These are phyloP conservation scores for Anthopleura sola DNA, from an alignment of 64 coral and sea anemone species.

Conservation along the genomic window DNA sequence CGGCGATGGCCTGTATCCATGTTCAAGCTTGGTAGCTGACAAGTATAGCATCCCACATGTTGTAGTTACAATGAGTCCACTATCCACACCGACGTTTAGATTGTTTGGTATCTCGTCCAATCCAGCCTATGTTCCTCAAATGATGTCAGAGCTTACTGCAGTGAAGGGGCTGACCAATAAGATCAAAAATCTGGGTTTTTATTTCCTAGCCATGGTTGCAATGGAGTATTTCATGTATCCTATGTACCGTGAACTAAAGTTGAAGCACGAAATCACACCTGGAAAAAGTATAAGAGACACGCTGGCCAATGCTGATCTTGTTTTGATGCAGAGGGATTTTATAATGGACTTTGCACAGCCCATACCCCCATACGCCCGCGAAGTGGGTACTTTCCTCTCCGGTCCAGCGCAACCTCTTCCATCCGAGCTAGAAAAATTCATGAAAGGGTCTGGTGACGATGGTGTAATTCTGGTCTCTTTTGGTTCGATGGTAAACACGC, in stretches of 20 bases:
- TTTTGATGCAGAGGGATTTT: constrained; percentile 45
- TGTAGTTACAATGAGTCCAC: neutral
- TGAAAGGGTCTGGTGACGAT: constrained; percentile 48
- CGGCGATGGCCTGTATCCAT: constrained; percentile 34
- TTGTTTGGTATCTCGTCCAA: neutral
- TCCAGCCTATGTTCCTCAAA: constrained; percentile 29
- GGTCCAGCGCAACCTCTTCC: constrained; percentile 58
- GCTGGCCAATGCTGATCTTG: constrained; percentile 40
- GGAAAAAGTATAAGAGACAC: constrained; percentile 38
- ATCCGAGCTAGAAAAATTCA: constrained; percentile 50
- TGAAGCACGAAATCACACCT: constrained; percentile 53
- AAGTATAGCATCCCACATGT: constrained; percentile 39
- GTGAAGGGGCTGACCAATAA: constrained; percentile 25
- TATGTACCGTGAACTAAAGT: constrained; percentile 6
- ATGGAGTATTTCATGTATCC: neutral
- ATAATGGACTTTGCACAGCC: constrained; percentile 28
- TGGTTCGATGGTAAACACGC: constrained; percentile 32
- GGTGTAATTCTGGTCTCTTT: constrained; percentile 69
- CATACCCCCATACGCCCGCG: constrained; percentile 35
- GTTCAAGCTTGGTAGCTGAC: constrained; percentile 17
- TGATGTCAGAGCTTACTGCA: neutral
- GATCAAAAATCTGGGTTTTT: constrained; percentile 10
- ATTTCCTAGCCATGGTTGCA: neutral
- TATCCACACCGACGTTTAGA: neutral
- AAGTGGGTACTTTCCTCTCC: constrained; percentile 51